Evolutionary conservation across 2,113 vertebrate species (phyloP).

Genomic region (Pollimyrus isidori): DNA sequence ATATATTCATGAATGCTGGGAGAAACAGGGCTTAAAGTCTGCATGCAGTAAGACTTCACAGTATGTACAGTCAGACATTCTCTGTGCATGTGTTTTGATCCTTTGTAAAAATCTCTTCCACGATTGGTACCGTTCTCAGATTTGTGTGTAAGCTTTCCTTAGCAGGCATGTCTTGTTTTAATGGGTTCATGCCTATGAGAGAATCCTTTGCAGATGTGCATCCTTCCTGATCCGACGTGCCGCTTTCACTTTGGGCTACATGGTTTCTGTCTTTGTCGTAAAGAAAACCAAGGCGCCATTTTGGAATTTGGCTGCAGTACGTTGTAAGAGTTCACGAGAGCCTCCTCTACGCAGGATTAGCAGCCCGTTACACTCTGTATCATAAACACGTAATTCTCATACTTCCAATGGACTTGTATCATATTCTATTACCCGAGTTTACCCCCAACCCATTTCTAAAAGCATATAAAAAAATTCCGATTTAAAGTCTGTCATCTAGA

Average conservation of each 20-base stretch:
- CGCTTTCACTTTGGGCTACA: background rate
- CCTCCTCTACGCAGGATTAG: conserved; percentile 4
- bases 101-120: background rate
- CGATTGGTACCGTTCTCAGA: background rate
- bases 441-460: background rate
- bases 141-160: background rate
- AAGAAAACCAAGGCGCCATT: background rate
- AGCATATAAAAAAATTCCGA: conserved; percentile 7
- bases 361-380: background rate
- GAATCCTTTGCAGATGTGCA: background rate
- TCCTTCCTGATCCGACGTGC: background rate
- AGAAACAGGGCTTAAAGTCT: background rate
- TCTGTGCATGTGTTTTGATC: background rate
- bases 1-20: background rate
- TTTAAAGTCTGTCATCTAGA: conserved; percentile 17
- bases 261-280: background rate
- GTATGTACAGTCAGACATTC: background rate
- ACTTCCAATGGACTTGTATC: background rate
- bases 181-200: background rate
- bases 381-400: background rate
- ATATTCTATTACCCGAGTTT: background rate
- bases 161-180: background rate
- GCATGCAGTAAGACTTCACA: background rate
- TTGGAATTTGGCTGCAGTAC: background rate
- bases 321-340: background rate